Percentiles rank a stretch among this genome's conserved stretches.
Conservation (phyloP, 2,888 invertebrate species). For the Eurytoma adleriae region DNA sequence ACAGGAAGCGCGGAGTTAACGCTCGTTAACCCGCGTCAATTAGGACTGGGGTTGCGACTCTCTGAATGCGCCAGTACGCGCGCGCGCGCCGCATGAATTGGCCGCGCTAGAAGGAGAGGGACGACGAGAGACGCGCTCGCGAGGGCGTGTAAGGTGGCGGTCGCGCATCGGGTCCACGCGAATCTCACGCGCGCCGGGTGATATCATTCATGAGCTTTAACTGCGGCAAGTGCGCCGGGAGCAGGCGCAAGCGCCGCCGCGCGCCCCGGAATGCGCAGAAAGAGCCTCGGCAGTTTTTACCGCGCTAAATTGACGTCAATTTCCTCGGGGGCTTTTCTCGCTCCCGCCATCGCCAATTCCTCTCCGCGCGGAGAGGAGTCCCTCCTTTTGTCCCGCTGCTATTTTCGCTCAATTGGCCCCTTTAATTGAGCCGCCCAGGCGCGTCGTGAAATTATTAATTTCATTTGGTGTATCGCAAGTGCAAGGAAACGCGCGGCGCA, state of each 20-base stretch:
- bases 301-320: slow-evolving; percentile 46
- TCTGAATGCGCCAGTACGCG: background rate
- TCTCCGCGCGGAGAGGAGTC: background rate
- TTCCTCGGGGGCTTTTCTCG: slow-evolving; percentile 42
- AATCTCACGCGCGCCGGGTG: slow-evolving; percentile 41
- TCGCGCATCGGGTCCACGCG: slow-evolving; percentile 24
- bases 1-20: slow-evolving; percentile 75
- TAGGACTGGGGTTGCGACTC: slow-evolving; percentile 65
- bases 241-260: background rate
- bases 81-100: background rate
- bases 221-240: background rate
- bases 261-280: slow-evolving; percentile 16
- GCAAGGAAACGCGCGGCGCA: background rate
- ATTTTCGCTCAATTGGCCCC: background rate
- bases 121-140: background rate
- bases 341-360: background rate
- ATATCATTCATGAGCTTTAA: slow-evolving; percentile 11
- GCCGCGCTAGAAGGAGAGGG: background rate
- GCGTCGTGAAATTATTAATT: too few relatives aligned
- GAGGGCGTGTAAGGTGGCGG: background rate
- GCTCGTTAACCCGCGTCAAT: slow-evolving; percentile 75
- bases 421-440: too few relatives aligned
- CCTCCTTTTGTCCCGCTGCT: background rate
- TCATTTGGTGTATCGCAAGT: too few relatives aligned
- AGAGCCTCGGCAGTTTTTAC: slow-evolving; percentile 11